Evolutionary conservation across 2,888 invertebrate genomes (phyloP), one percentile per base, ranked within the genome.

Genomic region (Volucella zonaria): DNA sequence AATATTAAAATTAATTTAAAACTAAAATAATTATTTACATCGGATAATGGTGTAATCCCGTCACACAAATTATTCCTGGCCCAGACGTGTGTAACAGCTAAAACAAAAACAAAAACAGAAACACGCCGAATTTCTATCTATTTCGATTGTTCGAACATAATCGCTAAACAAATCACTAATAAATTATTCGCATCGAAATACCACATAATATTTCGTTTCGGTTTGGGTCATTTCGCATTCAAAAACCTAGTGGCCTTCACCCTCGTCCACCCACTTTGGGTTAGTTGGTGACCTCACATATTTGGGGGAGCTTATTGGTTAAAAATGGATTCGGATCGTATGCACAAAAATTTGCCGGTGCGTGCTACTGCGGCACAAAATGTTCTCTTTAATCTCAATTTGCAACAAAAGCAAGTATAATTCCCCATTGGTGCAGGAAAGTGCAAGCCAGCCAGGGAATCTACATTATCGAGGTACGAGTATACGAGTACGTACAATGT

Each of bases 131-230:
- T 45, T 71, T 82, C 68, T 78, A 85, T 85, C 81, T 81, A 85
- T 85, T 85, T 81, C 73, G 85, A 76, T 81, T 81, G 76, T 85
- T 77, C 85, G 73, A 77, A 77, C 76, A 81, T 85, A 81, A 85
- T 85, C 71, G 85, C 85, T 85, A 85, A 85, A 81, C 85, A 85
- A 85, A 85, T 85, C 85, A 85, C 85, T 85, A 85, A 85, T 85
- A 85, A 85, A 85, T 85, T 85, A 85, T 85, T 85, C 85, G 77
- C 85, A 77, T 85, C 85, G 71, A 67, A 85, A 81, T 85, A 85
- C 85, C 85, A 85, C 85, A 85, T 85, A 85, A 85, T 85, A 85
- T 76, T 85, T 85, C 80, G 85, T 68, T 67, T 81, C 85, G 81
- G 85, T 76, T 73, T 77, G 76, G 81, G 85, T 85, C 76, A 77